These are phyloP conservation scores for Meandrina meandrites DNA, from an alignment of 92 coral and sea anemone genomes.

Conservation along the genomic window DNA sequence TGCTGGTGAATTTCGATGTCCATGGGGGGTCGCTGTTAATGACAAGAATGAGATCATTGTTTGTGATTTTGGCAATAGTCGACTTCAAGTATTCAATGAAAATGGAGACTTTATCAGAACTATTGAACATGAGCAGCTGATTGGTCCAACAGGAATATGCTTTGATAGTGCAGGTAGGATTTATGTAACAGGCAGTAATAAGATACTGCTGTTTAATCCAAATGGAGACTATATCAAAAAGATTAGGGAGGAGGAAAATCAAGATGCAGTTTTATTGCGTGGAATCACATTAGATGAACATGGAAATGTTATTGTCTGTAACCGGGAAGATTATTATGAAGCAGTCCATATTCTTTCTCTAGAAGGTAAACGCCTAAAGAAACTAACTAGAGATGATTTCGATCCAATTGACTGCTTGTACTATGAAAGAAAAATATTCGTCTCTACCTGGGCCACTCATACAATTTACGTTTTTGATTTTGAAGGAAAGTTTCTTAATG, in stretches of 20 bases:
- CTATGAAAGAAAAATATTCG: constrained; percentile 37
- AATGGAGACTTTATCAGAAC: constrained; percentile 37
- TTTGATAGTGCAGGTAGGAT: background rate
- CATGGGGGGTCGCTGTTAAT: constrained; percentile 64
- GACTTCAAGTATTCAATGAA: constrained; percentile 49
- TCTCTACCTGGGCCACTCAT: constrained; percentile 29
- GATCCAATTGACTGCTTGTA: constrained; percentile 51
- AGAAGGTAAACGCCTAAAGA: background rate
- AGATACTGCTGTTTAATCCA: constrained; percentile 1
- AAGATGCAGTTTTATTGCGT: background rate
- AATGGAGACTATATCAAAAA: background rate
- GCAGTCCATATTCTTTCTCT: background rate
- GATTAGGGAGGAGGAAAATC: background rate
- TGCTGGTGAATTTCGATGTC: background rate
- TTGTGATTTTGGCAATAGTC: constrained; percentile 47
- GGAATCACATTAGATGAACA: background rate
- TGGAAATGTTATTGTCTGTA: constrained; percentile 18
- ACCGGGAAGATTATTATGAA: background rate
- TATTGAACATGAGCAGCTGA: constrained; percentile 26
- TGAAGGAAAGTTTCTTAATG: constrained; percentile 25
- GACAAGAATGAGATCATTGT: constrained; percentile 36
- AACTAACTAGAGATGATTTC: constrained; percentile 1
- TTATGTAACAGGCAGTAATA: constrained; percentile 1
- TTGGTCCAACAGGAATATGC: constrained; percentile 4
- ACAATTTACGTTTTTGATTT: background rate